phyloP scores from a whole-genome alignment of 2,113 vertebrate genomes.

The Pogonocichla stellata region DNA sequence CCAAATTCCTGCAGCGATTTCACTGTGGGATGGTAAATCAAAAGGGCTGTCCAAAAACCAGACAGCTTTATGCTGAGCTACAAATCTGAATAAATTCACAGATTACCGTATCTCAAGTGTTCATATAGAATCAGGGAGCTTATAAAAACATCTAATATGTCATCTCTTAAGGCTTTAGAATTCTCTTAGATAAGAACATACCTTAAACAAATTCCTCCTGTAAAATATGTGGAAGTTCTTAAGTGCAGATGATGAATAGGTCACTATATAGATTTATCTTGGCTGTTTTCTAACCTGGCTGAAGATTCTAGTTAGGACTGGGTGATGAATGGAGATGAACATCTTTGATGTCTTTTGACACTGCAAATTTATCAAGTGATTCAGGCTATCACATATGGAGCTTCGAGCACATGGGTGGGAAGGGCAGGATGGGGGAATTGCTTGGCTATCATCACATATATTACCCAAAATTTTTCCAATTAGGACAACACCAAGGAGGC shows the following conservation, averaged over 20 bases:
- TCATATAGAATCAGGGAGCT: not conserved
- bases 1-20: conserved; percentile 59
- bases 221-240: not conserved
- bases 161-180: conserved; percentile 5
- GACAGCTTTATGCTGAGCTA: conserved; percentile 42
- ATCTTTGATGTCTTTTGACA: not conserved
- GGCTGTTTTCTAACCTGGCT: not conserved
- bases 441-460: accelerated
- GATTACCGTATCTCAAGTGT: not conserved
- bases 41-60: conserved; percentile 48
- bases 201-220: conserved; percentile 22
- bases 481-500: not conserved
- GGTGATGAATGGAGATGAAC: not conserved
- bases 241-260: not conserved
- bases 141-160: conserved; percentile 20
- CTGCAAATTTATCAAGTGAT: not conserved
- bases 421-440: not conserved
- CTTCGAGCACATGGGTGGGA: not conserved
- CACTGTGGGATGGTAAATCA: conserved; percentile 66
- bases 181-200: conserved; percentile 39
- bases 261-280: not conserved
- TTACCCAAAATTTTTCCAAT: not conserved
- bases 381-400: not conserved
- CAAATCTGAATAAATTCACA: conserved; percentile 35
- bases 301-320: not conserved